Conservation (phyloP, 1,140 invertebrate genomes). For the Pseudomyrmex concolor region DNA sequence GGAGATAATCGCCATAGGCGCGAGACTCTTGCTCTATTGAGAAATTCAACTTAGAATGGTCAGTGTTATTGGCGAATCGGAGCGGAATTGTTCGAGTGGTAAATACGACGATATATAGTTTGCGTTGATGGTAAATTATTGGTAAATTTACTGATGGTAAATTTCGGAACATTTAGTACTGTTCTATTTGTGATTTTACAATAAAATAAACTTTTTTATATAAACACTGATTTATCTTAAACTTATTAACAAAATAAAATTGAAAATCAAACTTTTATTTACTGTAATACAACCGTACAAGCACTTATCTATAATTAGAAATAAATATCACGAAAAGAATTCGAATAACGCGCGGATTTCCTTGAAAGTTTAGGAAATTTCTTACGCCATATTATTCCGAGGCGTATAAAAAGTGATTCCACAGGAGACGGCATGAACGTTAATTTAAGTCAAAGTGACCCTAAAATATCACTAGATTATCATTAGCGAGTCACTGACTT, state of each 20-base stretch:
- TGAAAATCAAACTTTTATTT: background rate
- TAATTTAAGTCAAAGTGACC: conserved; percentile 42
- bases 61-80: background rate
- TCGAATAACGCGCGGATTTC: background rate
- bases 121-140: background rate
- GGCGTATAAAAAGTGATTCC: conserved; percentile 22
- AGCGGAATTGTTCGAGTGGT: background rate
- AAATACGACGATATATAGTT: background rate
- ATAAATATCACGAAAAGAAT: background rate
- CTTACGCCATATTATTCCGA: conserved; percentile 10
- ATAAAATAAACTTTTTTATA: background rate
- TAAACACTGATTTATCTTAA: no score
- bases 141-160: background rate
- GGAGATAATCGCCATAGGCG: conserved; percentile 27
- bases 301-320: background rate
- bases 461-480: conserved; percentile 58
- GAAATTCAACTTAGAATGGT: conserved; percentile 38
- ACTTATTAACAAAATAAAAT: no score
- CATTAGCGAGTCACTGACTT: conserved; percentile 48
- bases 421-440: conserved; percentile 14
- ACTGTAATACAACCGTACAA: background rate
- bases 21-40: conserved; percentile 34
- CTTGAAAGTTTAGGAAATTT: conserved; percentile 29
- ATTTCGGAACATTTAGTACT: no score
- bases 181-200: no score